A percentile compares a stretch with the other conserved stretches of the same genome.
phyloP scores from a whole-genome alignment of 2,113 vertebrate genomes.

The Ictalurus punctatus region DNA sequence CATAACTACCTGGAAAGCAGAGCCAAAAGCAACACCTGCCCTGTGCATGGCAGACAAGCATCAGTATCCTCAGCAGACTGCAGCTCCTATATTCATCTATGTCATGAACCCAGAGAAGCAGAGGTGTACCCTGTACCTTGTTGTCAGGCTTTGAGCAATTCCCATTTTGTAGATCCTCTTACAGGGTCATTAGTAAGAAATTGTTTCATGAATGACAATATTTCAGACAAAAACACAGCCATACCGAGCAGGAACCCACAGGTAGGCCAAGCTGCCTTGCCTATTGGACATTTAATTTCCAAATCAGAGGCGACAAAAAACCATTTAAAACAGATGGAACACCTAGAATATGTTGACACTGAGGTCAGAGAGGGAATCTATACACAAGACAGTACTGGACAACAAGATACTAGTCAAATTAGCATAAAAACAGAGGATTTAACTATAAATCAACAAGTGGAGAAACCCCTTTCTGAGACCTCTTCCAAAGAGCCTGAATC shows the following conservation, averaged over 20 bases:
- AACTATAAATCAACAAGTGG: slow-evolving; percentile 35
- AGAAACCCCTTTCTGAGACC: slow-evolving; percentile 44
- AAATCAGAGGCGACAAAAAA: slow-evolving; percentile 58
- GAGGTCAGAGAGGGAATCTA: neutral
- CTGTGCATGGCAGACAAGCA: slow-evolving; percentile 65
- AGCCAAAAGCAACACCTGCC: slow-evolving; percentile 67
- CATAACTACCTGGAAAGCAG: slow-evolving; percentile 66
- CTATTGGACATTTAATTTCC: slow-evolving; percentile 63
- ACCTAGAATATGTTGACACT: slow-evolving; percentile 58
- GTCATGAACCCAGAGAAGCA: slow-evolving; percentile 63
- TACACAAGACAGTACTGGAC: slow-evolving; percentile 3
- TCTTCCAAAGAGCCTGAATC: slow-evolving; percentile 66
- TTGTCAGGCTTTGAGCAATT: slow-evolving; percentile 62
- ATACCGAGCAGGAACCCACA: slow-evolving; percentile 61
- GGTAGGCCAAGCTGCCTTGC: slow-evolving; percentile 65
- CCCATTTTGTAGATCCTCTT: slow-evolving; percentile 75
- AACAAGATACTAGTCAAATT: slow-evolving; percentile 29
- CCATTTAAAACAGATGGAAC: slow-evolving; percentile 37
- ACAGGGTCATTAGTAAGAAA: slow-evolving; percentile 70
- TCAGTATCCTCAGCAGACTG: slow-evolving; percentile 62
- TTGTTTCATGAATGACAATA: slow-evolving; percentile 61
- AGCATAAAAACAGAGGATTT: slow-evolving; percentile 58
- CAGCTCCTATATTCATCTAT: slow-evolving; percentile 70
- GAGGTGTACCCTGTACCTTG: slow-evolving; percentile 62
- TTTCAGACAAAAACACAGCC: slow-evolving; percentile 63